Base-by-base conservation (phyloP, 2,113 vertebrate species). In the Rhinoderma darwinii region DNA sequence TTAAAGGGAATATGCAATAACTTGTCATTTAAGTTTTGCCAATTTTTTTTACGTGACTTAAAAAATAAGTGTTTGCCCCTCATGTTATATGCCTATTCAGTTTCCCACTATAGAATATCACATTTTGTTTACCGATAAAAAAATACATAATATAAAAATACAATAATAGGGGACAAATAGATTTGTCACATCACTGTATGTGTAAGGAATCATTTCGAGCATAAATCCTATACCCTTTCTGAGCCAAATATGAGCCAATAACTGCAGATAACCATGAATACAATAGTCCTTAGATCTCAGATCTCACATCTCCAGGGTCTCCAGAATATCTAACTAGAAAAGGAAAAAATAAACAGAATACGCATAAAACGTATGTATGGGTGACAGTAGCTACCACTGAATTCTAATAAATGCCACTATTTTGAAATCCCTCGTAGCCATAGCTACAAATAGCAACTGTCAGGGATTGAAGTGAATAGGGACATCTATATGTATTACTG, bases 391-490 rank as follows among this genome's bases (percentile, higher is more conserved):
- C 44, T 61, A n/a, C 37, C 70, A 61, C 22, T 84, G 83, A 43
- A 63, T 85, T 77, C 73, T 85, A 66, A 85, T 85, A 85, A 47
- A 77, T 63, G 39, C n/a, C 39, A 84, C 51, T 61, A 84, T 84
- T 54, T n/a, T 63, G 22, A 84, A 37, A 37, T 85, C 59, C 20
- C 35, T 37, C 14, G 84, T 77, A 85, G 73, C 20, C 83, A 77
- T 85, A 85, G 84, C 73, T 56, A 84, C 83, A 77, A 85, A 85
- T 85, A 54, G 51, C 70, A 77, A 56, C 56, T 51, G 73, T 59
- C 27, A 44, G 39, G 39, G 82, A 63, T 4, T 77, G 74, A 66
- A 61, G 54, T 66, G 84, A 78, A 50, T 63, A 32, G 51, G 51
- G 75, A 59, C 15, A 75, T 74, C 83, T 75, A 27, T 74, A 84